These are phyloP conservation scores for Chrysochloris asiatica DNA, from an alignment of 2,113 vertebrate species.

Conservation along the genomic window DNA sequence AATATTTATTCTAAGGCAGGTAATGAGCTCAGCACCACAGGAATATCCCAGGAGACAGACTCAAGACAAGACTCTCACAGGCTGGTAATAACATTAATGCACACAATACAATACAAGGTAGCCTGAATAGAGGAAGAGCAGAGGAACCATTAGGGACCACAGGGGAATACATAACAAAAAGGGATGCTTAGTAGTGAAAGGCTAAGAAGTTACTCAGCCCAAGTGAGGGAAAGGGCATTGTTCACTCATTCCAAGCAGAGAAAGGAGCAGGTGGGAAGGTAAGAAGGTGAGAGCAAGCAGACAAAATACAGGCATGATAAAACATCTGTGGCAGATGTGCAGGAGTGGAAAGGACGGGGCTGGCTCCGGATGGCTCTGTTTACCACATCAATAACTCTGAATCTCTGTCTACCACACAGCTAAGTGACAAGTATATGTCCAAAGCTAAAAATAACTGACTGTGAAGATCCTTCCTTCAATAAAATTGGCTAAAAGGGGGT, in stretches of 20 bases:
- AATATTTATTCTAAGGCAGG: neutral
- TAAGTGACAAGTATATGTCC: neutral
- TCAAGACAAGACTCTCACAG: neutral
- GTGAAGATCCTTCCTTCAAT: neutral
- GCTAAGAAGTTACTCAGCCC: neutral
- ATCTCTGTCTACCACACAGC: no score
- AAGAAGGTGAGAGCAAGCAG: rapidly evolving
- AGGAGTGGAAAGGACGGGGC: neutral
- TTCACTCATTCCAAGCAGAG: neutral
- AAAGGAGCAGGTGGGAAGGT: neutral
- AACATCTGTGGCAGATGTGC: neutral
- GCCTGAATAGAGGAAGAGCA: neutral
- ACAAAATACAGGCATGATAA: neutral
- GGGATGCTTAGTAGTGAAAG: rapidly evolving
- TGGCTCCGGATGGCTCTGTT: neutral
- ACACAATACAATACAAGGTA: neutral
- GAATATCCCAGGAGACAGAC: neutral
- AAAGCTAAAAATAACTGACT: neutral
- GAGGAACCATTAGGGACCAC: neutral
- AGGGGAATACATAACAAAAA: neutral
- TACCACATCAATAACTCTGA: rapidly evolving
- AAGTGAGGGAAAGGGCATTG: neutral
- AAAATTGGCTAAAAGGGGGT: no score
- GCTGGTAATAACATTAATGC: rapidly evolving
- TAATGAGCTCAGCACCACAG: neutral